These are phyloP conservation scores for Platycheirus rosarum DNA, from an alignment of 2,888 invertebrate genomes.

Conservation along the genomic window DNA sequence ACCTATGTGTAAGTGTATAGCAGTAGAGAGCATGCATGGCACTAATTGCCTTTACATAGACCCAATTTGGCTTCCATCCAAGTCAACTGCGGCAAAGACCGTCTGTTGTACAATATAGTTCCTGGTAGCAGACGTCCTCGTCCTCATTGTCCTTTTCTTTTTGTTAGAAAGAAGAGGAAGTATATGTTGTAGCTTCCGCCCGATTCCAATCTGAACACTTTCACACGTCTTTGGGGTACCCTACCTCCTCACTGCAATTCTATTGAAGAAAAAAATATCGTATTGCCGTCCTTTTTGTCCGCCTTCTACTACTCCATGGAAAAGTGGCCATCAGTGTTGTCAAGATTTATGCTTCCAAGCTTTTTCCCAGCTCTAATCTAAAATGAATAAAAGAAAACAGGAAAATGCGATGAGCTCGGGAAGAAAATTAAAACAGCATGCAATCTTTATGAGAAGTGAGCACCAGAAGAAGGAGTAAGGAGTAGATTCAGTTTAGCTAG, in stretches of 20 bases:
- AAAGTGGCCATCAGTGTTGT: conserved; percentile 53
- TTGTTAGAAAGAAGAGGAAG: conserved; percentile 11
- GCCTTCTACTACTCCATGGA: neutral
- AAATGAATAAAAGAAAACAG: conserved; percentile 68
- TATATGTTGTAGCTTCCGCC: conserved; percentile 48
- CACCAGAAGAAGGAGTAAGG: neutral
- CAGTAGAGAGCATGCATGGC: conserved; percentile 54
- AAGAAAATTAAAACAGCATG: conserved; percentile 63
- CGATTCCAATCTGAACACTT: conserved; percentile 68
- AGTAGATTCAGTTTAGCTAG: neutral
- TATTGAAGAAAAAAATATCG: conserved; percentile 8
- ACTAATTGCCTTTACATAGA: conserved; percentile 70
- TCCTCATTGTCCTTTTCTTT: conserved; percentile 6
- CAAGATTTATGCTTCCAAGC: conserved; percentile 63
- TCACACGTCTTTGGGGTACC: conserved; percentile 52
- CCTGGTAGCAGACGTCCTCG: conserved; percentile 28
- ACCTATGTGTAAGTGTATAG: neutral
- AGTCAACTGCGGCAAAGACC: conserved; percentile 56
- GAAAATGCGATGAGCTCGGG: conserved; percentile 41
- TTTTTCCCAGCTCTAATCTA: conserved; percentile 42
- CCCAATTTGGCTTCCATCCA: conserved; percentile 68
- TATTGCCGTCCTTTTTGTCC: neutral
- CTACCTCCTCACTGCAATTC: conserved; percentile 4
- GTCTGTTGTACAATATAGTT: conserved; percentile 16
- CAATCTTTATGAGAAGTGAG: neutral